Evolutionary conservation across 2,797 vertebrate species (phyloP), one percentile per base, ranked within the genome.

Genomic region (Rhincodon typus): DNA sequence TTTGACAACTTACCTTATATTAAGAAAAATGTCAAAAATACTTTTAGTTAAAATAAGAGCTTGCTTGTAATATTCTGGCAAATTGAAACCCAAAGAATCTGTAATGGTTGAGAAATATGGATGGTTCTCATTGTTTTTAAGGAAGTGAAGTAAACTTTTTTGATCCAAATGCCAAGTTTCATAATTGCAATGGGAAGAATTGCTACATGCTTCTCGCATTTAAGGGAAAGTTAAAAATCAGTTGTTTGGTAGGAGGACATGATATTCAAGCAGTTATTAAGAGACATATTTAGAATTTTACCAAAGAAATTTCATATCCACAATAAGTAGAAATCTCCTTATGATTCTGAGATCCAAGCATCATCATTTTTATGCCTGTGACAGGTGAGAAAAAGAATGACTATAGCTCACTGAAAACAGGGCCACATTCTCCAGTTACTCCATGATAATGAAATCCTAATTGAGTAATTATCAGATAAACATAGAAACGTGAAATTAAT

Each of bases 371-470:
- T 21, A 21, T 8, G 62, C 62, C 62, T 91, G 53, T 91, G 88
- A 67, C n/a, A 42, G 90, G 62, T 93, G 62, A 67, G 90, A 67
- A 38, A 93, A 90, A 79, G 8, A 93, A 42, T 42, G 27, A 23
- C 30, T n/a, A 30, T 66, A n/a, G 4, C 88, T 66, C 57, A 91
- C 34, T 19, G 62, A 67, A 93, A 67, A 66, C 90, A 67, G 34
- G 10, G n/a, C 38, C 19, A 23, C 23, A 67, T 67, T 93, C 62
- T 62, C 34, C n/a, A 38, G n/a, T 69, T 93, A n/a, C 19, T 93
- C 90, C 38, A 67, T 42, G 10, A 67, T 93, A 93, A 93, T 93
- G 90, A 93, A 93, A 42, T 69, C 90, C 62, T 67, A 93, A 93
- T 93, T 93, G n/a, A 67, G 62, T 42, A n/a, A 66, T 67, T 69